A percentile compares a stretch with the other conserved stretches of the same genome.
phyloP scores from a whole-genome alignment of 1,140 invertebrate species.

The Heterodera carotae region DNA sequence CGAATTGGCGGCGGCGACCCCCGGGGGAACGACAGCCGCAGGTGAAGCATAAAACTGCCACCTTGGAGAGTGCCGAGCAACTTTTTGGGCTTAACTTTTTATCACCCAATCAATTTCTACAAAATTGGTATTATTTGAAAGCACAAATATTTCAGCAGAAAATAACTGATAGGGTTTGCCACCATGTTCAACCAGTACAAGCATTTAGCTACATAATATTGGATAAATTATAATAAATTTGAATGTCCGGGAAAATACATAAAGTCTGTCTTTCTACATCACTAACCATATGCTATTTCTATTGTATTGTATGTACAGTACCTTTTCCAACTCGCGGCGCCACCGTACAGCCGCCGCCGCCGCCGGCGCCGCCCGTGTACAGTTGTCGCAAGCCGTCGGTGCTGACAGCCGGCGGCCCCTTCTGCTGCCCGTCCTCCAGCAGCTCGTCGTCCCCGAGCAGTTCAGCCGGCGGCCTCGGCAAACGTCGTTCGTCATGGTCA shows the following conservation, averaged over 20 bases:
- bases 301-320: too few species aligned
- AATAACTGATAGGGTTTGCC: neutral
- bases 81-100: too few species aligned
- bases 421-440: neutral
- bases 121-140: too few species aligned
- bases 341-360: neutral
- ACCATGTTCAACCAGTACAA: neutral
- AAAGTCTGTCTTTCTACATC: too few species aligned
- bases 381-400: neutral
- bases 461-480: constrained; percentile 1
- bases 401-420: neutral
- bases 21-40: neutral
- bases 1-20: neutral
- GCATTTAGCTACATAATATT: too few species aligned
- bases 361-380: neutral
- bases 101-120: too few species aligned
- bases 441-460: neutral
- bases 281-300: neutral
- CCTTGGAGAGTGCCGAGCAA: too few species aligned
- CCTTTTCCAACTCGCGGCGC: neutral
- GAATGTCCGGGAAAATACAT: too few species aligned
- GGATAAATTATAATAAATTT: too few species aligned
- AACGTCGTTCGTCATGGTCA: constrained; percentile 28
- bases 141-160: too few species aligned
- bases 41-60: too few species aligned